phyloP scores from a whole-genome alignment of 2,113 vertebrate genomes.

The Callocephalon fimbriatum region DNA sequence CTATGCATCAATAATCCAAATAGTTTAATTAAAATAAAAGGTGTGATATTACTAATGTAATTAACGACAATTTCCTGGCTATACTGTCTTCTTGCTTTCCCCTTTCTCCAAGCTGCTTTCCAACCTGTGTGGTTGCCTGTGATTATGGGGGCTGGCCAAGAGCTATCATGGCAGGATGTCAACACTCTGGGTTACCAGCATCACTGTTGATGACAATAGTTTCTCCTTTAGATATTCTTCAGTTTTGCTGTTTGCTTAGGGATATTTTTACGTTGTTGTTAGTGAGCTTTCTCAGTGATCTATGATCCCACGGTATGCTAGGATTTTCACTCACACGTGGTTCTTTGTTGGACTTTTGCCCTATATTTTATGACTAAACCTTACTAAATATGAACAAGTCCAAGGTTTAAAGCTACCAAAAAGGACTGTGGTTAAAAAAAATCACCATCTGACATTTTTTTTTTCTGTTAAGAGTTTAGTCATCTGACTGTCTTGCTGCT shows the following conservation, averaged over 20 bases:
- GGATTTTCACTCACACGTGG: neutral
- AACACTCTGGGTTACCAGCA: rapidly evolving
- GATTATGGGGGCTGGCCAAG: neutral
- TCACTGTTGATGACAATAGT: neutral
- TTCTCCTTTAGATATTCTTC: neutral
- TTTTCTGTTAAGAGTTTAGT: neutral
- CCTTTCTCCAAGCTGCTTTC: neutral
- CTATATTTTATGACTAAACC: neutral
- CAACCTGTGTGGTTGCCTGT: neutral
- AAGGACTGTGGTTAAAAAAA: neutral
- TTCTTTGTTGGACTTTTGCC: neutral
- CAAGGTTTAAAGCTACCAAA: neutral
- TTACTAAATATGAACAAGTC: neutral
- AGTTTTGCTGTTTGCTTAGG: neutral
- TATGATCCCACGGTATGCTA: neutral
- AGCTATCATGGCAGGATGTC: neutral
- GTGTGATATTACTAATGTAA: neutral
- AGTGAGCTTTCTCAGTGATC: neutral
- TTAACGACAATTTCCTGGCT: neutral
- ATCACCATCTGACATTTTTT: neutral
- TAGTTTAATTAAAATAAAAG: neutral
- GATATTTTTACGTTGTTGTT: neutral
- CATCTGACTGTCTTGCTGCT: neutral
- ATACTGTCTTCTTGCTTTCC: neutral
- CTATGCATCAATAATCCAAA: neutral